Conservation (phyloP, 2,797 vertebrate genomes). For the Smutsia gigantea region DNA sequence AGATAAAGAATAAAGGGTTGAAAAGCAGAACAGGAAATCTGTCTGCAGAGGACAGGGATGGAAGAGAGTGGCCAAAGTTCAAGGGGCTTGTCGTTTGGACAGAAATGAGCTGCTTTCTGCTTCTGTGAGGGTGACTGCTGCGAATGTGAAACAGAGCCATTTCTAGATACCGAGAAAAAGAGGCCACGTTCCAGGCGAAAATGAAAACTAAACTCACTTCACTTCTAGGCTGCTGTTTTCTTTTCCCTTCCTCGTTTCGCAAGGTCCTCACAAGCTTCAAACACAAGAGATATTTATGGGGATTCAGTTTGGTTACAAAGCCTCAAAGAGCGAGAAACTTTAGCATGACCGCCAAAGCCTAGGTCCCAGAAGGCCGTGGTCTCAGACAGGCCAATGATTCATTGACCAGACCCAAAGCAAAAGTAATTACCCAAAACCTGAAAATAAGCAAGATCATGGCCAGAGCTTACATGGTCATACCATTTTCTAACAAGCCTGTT, state of each 20-base stretch:
- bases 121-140: background rate
- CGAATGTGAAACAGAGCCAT: background rate
- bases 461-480: background rate
- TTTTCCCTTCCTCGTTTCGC: background rate
- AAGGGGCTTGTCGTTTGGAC: background rate
- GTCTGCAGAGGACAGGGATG: background rate
- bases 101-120: background rate
- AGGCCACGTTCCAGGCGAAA: background rate
- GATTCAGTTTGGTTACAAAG: conserved; percentile 23
- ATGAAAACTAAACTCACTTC: background rate
- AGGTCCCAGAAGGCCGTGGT: background rate
- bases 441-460: background rate
- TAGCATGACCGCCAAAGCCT: background rate
- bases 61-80: background rate
- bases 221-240: background rate
- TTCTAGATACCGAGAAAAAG: background rate
- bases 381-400: background rate
- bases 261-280: background rate
- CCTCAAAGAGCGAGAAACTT: background rate
- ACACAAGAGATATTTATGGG: background rate
- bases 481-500: background rate
- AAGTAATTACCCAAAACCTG: background rate
- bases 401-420: background rate
- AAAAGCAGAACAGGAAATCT: background rate
- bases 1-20: background rate